Conservation (phyloP, 2,888 invertebrate species). For the Morinoia aosen region DNA sequence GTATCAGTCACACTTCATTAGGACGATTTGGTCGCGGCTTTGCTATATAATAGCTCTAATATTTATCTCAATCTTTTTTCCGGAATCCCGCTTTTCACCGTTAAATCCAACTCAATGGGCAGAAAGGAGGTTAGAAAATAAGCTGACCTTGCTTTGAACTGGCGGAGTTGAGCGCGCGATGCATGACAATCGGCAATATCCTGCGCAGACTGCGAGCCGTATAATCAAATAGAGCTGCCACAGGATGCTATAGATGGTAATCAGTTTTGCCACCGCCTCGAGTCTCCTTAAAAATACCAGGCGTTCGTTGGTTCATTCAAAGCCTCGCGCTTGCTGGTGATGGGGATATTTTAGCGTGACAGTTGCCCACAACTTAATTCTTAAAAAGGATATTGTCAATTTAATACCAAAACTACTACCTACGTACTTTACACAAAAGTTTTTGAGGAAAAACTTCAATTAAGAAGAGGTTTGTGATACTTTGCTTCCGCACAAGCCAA, state of each 20-base stretch:
- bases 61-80: neutral
- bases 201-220: conserved; percentile 23
- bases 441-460: neutral
- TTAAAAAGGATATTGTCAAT: neutral
- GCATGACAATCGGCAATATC: conserved; percentile 48
- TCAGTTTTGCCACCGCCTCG: conserved; percentile 7
- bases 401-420: neutral
- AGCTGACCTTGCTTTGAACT: conserved; percentile 1
- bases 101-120: neutral
- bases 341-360: neutral
- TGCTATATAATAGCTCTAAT: neutral
- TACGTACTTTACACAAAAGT: neutral
- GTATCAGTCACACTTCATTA: conserved; percentile 1
- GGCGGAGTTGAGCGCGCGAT: neutral
- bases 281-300: neutral
- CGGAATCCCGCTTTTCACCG: conserved; percentile 1
- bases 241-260: conserved; percentile 33
- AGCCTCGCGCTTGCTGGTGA: neutral
- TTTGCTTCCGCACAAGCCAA: neutral
- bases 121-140: neutral
- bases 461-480: neutral
- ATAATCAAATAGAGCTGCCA: conserved; percentile 41
- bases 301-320: neutral
- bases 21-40: neutral
- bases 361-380: neutral